Base-by-base conservation (phyloP, 2,113 vertebrate genomes). In the Scomber scombrus region DNA sequence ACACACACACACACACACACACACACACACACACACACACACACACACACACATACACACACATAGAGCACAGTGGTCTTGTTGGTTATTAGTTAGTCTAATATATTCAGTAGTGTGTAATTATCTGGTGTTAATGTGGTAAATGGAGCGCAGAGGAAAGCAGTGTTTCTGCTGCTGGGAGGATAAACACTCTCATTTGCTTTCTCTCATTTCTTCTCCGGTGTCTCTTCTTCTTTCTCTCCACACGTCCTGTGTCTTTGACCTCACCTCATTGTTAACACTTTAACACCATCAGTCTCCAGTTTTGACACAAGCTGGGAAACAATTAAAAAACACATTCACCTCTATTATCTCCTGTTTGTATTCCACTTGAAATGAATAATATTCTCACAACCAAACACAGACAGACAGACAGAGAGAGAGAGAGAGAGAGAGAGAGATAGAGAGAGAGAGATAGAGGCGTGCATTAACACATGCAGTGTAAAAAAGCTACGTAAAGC, bases 251-350 rank as follows among this genome's bases (percentile, higher is more conserved):
- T 18, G 5, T 18, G 47, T 52, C 43, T 13, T 43, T 21, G 6
- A 50, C 56, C 19, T 50, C 6, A 47, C 66, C 18, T 46, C 34
- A 23, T 67, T 13, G 9, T 40, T 2, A 40, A 40, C 34, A 9
- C 34, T 40, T 15, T n/a, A 19, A 47, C 57, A 13, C 31, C 14
- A 43, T 26, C 14, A 26, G 1, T 43, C 21, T 26, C 34, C 34
- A 40, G 34, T 40, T 40, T 40, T 40, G 26, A 51, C 46, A 21
- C 45, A 71, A 78, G 80, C 64, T 77, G 64, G 91, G 95, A 94
- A 93, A 80, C 92, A 93, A 93, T 95, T 94, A 95, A 94, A 89
- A 80, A 82, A 26, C 86, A 90, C 93, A 91, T 93, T 95, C 89
- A 90, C 91, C 91, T 90, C 56, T 29, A 56, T 74, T 52, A 55